Evolutionary conservation across 2,888 invertebrate genomes (phyloP), one percentile per base, ranked within the genome.

Genomic region (Metellina segmentata): DNA sequence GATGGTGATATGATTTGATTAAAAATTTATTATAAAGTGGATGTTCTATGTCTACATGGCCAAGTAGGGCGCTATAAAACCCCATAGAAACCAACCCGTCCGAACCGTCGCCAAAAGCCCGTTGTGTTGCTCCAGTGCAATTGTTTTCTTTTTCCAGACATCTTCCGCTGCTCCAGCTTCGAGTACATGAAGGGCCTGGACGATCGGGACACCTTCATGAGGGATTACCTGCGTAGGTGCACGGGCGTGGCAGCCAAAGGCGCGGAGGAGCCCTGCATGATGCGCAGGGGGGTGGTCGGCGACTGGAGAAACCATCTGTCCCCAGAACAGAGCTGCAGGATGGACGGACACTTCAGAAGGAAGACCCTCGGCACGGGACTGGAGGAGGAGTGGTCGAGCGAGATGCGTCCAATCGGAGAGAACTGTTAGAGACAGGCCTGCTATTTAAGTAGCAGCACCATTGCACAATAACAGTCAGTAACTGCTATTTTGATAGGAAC

Each of bases 251-350:
- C 11, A 7, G 20, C 61, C 7, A 52, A n/a, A 16, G 49, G 49
- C 11, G 48, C 20, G 13, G 13, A 69, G n/a, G 69, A 75, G 19
- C 86, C 91, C 13, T 20, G 19, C 5, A 86, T 91, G 72, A 72
- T 94, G 81, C 72, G 94, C 4, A 94, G 93, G 94, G 95, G 95
- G 13, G 89, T 93, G 13, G 94, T 95, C 7, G 95, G 95, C 7
- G 95, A 95, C 93, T 95, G 95, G 95, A 94, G 94, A 92, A 94
- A 94, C 77, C 94, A 95, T 82, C 95, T 95, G 93, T 94, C 94
- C 1, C 94, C 94, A n/a, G 93, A 93, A 34, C 89, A 93, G 75
- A 92, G 81, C n/a, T 19, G 48, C 0, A 51, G 85, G n/a, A 61
- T 92, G 48, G 75, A 87, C 8, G 83, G 16, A 61, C 61, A 16